phyloP scores from a whole-genome alignment of 1,140 invertebrate genomes.

The Apolygus lucorum region DNA sequence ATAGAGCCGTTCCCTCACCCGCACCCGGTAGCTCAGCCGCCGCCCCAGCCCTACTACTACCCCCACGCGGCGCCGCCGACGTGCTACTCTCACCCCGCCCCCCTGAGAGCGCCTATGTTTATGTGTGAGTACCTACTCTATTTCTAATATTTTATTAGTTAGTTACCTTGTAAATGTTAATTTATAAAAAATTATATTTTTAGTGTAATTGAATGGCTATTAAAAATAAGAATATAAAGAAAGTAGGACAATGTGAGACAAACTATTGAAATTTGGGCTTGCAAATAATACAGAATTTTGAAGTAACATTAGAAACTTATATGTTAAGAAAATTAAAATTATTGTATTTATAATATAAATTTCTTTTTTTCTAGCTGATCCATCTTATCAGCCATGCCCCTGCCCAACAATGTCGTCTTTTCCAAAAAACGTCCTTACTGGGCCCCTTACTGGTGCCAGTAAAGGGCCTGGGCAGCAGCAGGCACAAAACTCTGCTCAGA shows the following conservation, averaged over 20 bases:
- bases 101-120: slow-evolving; percentile 48
- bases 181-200: no score
- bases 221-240: no score
- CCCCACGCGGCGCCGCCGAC: slow-evolving; percentile 44
- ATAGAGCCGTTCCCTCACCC: slow-evolving; percentile 39
- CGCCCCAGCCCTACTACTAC: slow-evolving; percentile 50
- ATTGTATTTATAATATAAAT: no score
- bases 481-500: slow-evolving; percentile 38
- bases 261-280: no score
- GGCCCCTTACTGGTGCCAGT: slow-evolving; percentile 85
- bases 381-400: slow-evolving; percentile 59
- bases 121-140: slow-evolving; percentile 31
- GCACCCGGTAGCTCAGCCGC: slow-evolving; percentile 40
- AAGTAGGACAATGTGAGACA: no score
- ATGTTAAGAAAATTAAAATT: no score
- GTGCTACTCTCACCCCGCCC: slow-evolving; percentile 59
- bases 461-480: slow-evolving; percentile 52
- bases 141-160: slow-evolving; percentile 37
- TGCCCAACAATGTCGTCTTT: slow-evolving; percentile 80
- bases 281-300: no score
- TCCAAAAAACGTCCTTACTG: slow-evolving; percentile 95
- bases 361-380: slow-evolving; percentile 41
- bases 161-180: slow-evolving; percentile 31
- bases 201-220: no score
- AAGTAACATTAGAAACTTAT: no score